Percentiles rank a stretch among this genome's conserved stretches.
Conservation (phyloP, 2,888 invertebrate genomes). For the Drosophila fulvimacula region DNA sequence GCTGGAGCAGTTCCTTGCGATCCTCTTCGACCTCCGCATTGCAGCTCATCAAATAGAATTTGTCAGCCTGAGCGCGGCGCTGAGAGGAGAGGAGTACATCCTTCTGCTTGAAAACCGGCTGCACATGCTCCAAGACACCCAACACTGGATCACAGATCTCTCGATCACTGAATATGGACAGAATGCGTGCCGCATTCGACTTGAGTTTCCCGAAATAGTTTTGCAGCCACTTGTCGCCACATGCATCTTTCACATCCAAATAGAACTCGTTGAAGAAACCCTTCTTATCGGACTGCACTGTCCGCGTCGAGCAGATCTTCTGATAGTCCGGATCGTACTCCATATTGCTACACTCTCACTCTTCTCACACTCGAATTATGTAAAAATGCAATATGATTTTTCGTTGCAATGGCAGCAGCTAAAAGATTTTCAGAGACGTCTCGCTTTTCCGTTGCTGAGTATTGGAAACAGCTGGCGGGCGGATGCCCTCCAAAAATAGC, state of each 20-base stretch:
- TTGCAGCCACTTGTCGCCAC: constrained; percentile 87
- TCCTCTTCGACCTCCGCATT: constrained; percentile 34
- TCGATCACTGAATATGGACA: constrained; percentile 84
- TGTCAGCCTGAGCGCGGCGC: constrained; percentile 88
- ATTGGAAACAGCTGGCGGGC: constrained; percentile 69
- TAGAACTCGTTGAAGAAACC: constrained; percentile 91
- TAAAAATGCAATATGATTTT: constrained; percentile 57
- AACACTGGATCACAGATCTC: constrained; percentile 85
- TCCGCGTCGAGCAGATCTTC: constrained; percentile 89
- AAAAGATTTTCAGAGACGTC: constrained; percentile 30
- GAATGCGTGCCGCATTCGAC: constrained; percentile 87
- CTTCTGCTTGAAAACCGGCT: constrained; percentile 89
- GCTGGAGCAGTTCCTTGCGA: constrained; percentile 80
- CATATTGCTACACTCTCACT: too few relatives aligned
- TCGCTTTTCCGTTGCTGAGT: constrained; percentile 51
- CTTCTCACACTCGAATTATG: constrained; percentile 41
- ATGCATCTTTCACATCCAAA: constrained; percentile 86
- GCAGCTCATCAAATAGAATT: constrained; percentile 86
- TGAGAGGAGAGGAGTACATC: constrained; percentile 87
- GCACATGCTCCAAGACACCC: constrained; percentile 88
- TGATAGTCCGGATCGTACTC: constrained; percentile 86
- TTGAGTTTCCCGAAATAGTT: constrained; percentile 87
- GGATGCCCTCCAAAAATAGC: constrained; percentile 70
- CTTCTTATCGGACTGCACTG: constrained; percentile 90
- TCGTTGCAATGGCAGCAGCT: constrained; percentile 18